Base-by-base conservation (phyloP, 2,113 vertebrate genomes). In the Dermatemys mawii region DNA sequence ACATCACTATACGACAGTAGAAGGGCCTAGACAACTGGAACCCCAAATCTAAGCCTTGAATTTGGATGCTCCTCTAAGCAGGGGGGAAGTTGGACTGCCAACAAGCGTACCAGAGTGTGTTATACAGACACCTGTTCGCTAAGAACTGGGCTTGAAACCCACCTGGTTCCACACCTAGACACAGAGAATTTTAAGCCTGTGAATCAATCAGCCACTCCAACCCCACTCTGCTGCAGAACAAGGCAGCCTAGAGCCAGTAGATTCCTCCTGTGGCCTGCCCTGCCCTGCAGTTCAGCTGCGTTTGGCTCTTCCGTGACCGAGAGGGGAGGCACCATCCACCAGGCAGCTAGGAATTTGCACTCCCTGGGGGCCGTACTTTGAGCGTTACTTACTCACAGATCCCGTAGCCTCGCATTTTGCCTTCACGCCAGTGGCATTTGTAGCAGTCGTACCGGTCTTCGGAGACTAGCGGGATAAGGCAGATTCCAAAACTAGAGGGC, bases 301-400 rank as follows among this genome's bases (percentile, higher is more conserved):
- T 51, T 38, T 35, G 53, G 82, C 16, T 75, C 48, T 38, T 75
- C 41, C 38, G 41, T 57, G 48, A 8, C 2, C 11, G 27, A 2
- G 49, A 32, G 44, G 26, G 14, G 14, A 2, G 11, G 1, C 1
- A 21, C 57, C n/a, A 22, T 11, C 1, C 50, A 3, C 24, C 26
- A 44, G 22, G 1, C 0, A 1, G 0, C 0, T 1, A 12, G 70
- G 87, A 2, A 1, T 0, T 16, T 6, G 38, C 4, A 29, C 57
- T 12, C n/a, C 8, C 1, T 2, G 51, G 80, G n/a, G 5, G 5
- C 2, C 2, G 13, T 0, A 1, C 48, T 19, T 27, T 10, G 1
- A 19, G 21, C 57, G 67, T 85, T 91, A 98, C 98, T 98, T 98
- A 98, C 98, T 98, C 98, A 96, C 98, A 98, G 97, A 98, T 98